Evolutionary conservation across 2,113 vertebrate species (phyloP).

Genomic region (Clarias macrocephalus): DNA sequence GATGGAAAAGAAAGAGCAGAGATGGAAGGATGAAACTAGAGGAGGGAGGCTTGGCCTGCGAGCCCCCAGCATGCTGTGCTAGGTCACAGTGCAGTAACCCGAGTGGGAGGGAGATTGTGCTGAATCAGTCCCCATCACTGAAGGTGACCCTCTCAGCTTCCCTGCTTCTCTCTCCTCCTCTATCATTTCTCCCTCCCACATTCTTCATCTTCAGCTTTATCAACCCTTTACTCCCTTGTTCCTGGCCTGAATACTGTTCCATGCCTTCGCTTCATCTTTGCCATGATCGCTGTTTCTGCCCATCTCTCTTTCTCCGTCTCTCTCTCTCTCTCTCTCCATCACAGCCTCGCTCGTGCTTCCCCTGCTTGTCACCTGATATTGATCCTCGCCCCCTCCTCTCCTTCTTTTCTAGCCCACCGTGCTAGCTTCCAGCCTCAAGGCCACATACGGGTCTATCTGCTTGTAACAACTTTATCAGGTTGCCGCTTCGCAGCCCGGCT

Average conservation of each 20-base stretch:
- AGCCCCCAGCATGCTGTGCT: constrained; percentile 61
- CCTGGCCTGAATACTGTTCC: constrained; percentile 57
- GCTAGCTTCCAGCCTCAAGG: constrained; percentile 65
- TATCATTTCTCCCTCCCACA: constrained; percentile 17
- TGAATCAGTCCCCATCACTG: constrained; percentile 75
- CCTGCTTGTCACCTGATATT: constrained; percentile 71
- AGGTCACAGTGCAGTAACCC: constrained; percentile 70
- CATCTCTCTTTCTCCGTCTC: constrained; percentile 59
- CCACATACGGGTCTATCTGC: constrained; percentile 62
- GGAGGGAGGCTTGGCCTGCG: constrained; percentile 13
- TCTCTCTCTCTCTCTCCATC: constrained; percentile 59
- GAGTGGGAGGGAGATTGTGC: constrained; percentile 71
- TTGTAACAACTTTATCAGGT: constrained; percentile 68
- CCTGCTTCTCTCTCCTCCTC: constrained; percentile 53
- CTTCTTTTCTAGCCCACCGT: constrained; percentile 17
- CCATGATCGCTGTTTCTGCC: constrained; percentile 54
- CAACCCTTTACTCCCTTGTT: constrained; percentile 56
- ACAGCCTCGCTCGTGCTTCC: constrained; percentile 59
- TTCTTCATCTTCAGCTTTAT: constrained; percentile 61
- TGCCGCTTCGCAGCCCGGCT: constrained; percentile 48
- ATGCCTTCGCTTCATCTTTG: constrained; percentile 54
- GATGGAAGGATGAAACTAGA: constrained; percentile 24
- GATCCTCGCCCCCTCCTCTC: constrained; percentile 64
- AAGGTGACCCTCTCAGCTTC: constrained; percentile 75
- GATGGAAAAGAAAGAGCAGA: background rate